These are phyloP conservation scores for Microtus obscurus DNA, from an alignment of 2,797 vertebrate genomes.

Conservation along the genomic window DNA sequence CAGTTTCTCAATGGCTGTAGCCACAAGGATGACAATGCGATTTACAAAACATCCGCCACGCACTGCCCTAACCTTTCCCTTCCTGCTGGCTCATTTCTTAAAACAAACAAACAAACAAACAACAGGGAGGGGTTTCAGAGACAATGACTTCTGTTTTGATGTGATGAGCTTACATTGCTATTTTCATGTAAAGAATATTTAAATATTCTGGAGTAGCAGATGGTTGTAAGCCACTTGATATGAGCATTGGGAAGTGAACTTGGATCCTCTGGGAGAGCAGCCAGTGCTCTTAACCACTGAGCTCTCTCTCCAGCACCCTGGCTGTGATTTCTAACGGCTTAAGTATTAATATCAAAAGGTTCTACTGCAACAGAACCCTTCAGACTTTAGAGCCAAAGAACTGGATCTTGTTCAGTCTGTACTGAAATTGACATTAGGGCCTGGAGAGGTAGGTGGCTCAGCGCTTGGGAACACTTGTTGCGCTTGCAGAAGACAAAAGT, in stretches of 20 bases:
- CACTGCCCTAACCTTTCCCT: neutral
- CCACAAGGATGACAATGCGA: neutral
- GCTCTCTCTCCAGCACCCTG: neutral
- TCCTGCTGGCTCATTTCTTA: neutral
- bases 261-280: neutral
- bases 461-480: neutral
- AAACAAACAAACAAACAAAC: neutral
- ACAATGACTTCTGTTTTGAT: neutral
- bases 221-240: neutral
- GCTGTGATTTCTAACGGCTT: neutral
- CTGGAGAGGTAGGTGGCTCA: neutral
- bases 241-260: neutral
- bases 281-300: neutral
- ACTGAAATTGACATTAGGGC: neutral
- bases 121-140: neutral
- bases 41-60: neutral
- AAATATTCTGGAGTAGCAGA: neutral
- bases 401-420: neutral
- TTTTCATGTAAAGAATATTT: too few relatives aligned
- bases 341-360: neutral
- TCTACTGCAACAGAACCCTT: neutral
- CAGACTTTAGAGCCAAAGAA: neutral
- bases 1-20: neutral
- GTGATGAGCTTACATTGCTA: neutral
- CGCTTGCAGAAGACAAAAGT: neutral